These are phyloP conservation scores for Chelonia mydas DNA, from an alignment of 2,797 vertebrate genomes.

Conservation along the genomic window DNA sequence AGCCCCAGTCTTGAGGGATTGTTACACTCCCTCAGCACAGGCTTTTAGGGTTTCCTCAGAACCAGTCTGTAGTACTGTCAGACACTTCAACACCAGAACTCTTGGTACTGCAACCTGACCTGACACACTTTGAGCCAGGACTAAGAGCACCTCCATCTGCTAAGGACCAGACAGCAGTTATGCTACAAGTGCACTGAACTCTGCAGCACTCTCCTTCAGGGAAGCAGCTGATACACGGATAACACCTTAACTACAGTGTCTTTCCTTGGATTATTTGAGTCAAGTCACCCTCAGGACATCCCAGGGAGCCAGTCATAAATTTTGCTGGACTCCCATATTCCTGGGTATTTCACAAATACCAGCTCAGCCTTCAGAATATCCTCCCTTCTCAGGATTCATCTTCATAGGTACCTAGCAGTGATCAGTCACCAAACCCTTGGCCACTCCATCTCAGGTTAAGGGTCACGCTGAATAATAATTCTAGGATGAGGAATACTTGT, in stretches of 20 bases:
- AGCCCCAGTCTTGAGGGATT: not conserved
- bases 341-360: not conserved
- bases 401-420: not conserved
- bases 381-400: not conserved
- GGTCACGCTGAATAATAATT: not conserved
- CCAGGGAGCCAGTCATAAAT: not conserved
- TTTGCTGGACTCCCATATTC: not conserved
- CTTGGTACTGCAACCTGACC: no score
- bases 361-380: not conserved
- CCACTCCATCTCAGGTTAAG: not conserved
- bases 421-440: not conserved
- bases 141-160: not conserved
- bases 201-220: not conserved
- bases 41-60: no score
- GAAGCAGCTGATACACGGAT: not conserved
- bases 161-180: not conserved
- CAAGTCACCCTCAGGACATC: not conserved
- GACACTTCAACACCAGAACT: not conserved
- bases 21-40: not conserved
- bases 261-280: not conserved
- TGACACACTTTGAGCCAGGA: no score
- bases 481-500: no score
- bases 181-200: not conserved
- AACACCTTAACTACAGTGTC: not conserved
- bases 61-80: no score